Evolutionary conservation across 2,797 vertebrate species (phyloP).

Genomic region (Smutsia temminckii): DNA sequence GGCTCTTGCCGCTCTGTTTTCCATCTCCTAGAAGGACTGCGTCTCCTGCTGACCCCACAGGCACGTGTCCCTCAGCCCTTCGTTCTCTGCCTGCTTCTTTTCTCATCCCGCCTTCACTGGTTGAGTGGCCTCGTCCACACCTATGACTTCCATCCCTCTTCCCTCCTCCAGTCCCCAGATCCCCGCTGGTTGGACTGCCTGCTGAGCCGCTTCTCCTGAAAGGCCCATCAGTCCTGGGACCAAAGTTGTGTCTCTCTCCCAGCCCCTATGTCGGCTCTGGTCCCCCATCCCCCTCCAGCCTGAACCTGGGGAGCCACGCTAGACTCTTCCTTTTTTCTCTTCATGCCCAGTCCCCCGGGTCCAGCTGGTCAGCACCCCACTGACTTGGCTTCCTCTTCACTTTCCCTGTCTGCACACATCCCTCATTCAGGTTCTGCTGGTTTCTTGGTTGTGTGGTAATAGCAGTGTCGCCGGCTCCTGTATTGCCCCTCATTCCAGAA

Average conservation of each 20-base stretch:
- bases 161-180: neutral
- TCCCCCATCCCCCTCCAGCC: neutral
- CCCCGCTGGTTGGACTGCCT: rapidly evolving
- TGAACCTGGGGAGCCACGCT: neutral
- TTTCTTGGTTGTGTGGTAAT: neutral
- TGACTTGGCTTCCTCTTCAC: neutral
- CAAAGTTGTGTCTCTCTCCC: neutral
- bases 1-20: neutral
- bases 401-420: neutral
- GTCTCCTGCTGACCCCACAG: rapidly evolving
- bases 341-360: rapidly evolving
- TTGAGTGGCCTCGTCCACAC: neutral
- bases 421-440: neutral
- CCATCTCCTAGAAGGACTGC: rapidly evolving
- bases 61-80: neutral
- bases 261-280: rapidly evolving
- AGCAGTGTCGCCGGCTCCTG: neutral
- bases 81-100: neutral
- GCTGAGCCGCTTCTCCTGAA: neutral
- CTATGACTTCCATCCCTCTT: rapidly evolving
- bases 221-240: neutral
- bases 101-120: neutral
- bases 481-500: rapidly evolving
- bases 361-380: neutral
- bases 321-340: too few species aligned